Percentiles rank a stretch among this genome's conserved stretches.
Evolutionary conservation across 2,888 invertebrate species (phyloP).

Genomic region (Paralinhomoeus sp.): DNA sequence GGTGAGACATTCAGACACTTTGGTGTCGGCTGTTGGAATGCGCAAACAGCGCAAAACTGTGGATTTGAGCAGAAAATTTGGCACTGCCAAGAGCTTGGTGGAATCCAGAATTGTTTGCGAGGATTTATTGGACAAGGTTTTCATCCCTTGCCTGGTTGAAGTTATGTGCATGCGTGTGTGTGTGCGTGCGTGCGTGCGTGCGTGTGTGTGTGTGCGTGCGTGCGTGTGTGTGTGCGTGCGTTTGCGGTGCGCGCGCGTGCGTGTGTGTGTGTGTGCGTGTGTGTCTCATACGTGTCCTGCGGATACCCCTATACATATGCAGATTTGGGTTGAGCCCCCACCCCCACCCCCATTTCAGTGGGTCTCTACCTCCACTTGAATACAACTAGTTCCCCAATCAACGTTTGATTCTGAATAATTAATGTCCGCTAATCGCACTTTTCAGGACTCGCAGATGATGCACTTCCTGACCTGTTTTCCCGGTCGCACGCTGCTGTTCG

Average conservation of each 20-base stretch:
- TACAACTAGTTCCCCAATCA: too few species aligned
- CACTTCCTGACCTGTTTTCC: conserved; percentile 63
- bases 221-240: too few species aligned
- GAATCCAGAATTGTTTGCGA: conserved; percentile 49
- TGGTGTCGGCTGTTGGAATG: conserved; percentile 16
- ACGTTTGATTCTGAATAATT: too few species aligned
- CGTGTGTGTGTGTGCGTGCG: background rate
- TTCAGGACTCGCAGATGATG: conserved; percentile 63
- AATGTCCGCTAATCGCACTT: conserved; percentile 1
- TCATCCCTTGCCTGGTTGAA: background rate
- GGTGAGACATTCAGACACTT: conserved; percentile 7
- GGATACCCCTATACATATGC: too few species aligned
- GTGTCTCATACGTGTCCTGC: too few species aligned
- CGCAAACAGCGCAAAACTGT: conserved; percentile 50
- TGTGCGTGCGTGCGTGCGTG: too few species aligned
- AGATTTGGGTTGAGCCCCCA: too few species aligned
- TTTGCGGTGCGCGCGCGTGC: too few species aligned
- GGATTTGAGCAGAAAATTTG: conserved; percentile 59
- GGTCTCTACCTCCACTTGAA: too few species aligned
- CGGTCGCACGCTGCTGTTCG: conserved; percentile 71
- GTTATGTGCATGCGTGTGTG: background rate
- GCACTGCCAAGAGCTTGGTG: conserved; percentile 53
- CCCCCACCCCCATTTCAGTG: too few species aligned
- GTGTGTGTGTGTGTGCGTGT: too few species aligned
- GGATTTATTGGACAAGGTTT: conserved; percentile 20